phyloP scores from a whole-genome alignment of 2,113 vertebrate genomes.

The Girardinichthys multiradiatus region DNA sequence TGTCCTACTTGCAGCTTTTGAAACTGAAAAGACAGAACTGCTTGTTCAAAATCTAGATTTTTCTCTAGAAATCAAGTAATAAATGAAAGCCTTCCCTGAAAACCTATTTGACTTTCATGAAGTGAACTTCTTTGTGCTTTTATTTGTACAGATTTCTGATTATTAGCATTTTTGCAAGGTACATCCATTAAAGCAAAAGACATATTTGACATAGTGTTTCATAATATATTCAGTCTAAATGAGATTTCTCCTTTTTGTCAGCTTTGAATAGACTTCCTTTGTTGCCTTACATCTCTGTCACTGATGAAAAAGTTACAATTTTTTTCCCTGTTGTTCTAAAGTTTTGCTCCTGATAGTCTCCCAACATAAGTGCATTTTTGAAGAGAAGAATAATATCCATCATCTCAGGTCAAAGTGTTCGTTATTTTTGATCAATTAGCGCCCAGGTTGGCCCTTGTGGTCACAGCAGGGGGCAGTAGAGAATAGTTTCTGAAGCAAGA shows the following conservation, averaged over 20 bases:
- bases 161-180: neutral
- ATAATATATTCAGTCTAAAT: slow-evolving; percentile 1
- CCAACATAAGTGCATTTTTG: neutral
- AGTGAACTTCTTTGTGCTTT: slow-evolving; percentile 1
- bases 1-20: neutral
- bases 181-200: neutral
- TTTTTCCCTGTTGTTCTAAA: neutral
- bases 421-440: neutral
- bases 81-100: neutral
- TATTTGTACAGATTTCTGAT: neutral
- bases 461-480: slow-evolving; percentile 76
- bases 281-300: neutral
- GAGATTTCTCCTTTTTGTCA: slow-evolving; percentile 1
- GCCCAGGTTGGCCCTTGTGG: neutral
- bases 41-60: slow-evolving; percentile 1
- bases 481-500: slow-evolving; percentile 41
- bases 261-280: neutral
- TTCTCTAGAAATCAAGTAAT: slow-evolving; percentile 1
- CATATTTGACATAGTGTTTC: slow-evolving; percentile 2
- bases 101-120: neutral
- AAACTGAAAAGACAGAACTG: slow-evolving; percentile 3
- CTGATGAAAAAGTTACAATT: neutral
- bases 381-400: neutral
- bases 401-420: neutral
- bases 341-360: neutral